phyloP scores from a whole-genome alignment of 2,113 vertebrate species.

The Circaetus cinerascens region DNA sequence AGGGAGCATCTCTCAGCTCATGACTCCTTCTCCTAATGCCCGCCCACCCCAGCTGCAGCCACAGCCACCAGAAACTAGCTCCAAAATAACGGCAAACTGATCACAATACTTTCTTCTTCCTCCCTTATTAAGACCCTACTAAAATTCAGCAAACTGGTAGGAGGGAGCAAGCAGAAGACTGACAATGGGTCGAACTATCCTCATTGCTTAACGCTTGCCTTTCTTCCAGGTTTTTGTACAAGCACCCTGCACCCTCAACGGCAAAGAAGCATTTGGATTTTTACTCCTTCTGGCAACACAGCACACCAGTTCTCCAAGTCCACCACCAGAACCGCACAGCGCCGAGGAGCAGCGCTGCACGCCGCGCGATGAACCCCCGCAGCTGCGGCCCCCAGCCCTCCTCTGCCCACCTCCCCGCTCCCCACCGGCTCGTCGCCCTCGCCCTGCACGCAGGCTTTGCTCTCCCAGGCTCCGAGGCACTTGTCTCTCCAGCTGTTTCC shows the following conservation, averaged over 20 bases:
- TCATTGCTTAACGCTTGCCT: background rate
- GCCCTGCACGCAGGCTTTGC: background rate
- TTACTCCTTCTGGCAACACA: background rate
- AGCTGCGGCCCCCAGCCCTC: background rate
- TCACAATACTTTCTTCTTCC: background rate
- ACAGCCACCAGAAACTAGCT: background rate
- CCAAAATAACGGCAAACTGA: background rate
- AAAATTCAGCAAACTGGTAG: background rate
- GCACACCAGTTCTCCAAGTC: background rate
- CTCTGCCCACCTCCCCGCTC: background rate
- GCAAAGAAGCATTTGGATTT: background rate
- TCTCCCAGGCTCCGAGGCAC: background rate
- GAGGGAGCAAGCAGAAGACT: background rate
- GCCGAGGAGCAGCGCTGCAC: background rate
- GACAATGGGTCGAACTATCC: background rate
- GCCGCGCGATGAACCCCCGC: background rate
- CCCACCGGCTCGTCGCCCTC: fast-evolving
- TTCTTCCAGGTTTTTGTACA: background rate
- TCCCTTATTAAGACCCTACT: background rate
- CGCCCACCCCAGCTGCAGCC: background rate
- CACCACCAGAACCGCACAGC: background rate
- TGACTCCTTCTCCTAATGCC: background rate
- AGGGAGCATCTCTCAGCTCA: background rate
- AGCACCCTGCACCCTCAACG: background rate
- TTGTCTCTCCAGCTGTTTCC: background rate